Percentiles rank a stretch among this genome's conserved stretches.
Evolutionary conservation across 2,113 vertebrate genomes (phyloP).

Genomic region (Gymnogyps californianus): DNA sequence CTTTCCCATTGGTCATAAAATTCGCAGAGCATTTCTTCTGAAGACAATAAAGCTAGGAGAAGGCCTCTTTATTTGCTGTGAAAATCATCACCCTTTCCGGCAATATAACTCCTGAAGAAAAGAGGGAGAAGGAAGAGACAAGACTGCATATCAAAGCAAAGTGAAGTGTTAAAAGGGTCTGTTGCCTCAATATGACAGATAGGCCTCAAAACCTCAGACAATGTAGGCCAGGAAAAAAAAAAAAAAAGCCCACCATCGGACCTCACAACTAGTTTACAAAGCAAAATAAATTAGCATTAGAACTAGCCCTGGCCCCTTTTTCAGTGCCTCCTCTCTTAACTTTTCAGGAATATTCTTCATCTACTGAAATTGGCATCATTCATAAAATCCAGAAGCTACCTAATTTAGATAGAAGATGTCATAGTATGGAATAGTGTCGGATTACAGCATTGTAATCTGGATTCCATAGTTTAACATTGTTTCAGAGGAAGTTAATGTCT

Average conservation of each 20-base stretch:
- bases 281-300: slow-evolving; percentile 82
- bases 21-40: slow-evolving; percentile 65
- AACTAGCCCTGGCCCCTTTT: slow-evolving; percentile 47
- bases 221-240: slow-evolving; percentile 67
- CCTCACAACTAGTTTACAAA: slow-evolving; percentile 84
- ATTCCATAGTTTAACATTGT: background rate
- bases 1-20: slow-evolving; percentile 60
- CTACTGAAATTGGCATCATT: background rate
- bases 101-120: slow-evolving; percentile 84
- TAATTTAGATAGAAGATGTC: background rate
- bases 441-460: background rate
- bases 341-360: background rate
- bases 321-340: background rate
- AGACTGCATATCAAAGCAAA: slow-evolving; percentile 87
- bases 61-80: slow-evolving; percentile 83
- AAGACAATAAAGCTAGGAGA: slow-evolving; percentile 74
- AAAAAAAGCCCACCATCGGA: background rate
- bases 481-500: background rate
- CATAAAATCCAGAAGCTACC: background rate
- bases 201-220: slow-evolving; percentile 77
- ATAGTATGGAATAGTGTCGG: background rate
- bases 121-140: slow-evolving; percentile 77
- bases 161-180: slow-evolving; percentile 82
- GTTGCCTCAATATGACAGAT: slow-evolving; percentile 85
- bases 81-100: slow-evolving; percentile 85